Conservation (phyloP, 2,888 invertebrate genomes). For the Hedya salicella region DNA sequence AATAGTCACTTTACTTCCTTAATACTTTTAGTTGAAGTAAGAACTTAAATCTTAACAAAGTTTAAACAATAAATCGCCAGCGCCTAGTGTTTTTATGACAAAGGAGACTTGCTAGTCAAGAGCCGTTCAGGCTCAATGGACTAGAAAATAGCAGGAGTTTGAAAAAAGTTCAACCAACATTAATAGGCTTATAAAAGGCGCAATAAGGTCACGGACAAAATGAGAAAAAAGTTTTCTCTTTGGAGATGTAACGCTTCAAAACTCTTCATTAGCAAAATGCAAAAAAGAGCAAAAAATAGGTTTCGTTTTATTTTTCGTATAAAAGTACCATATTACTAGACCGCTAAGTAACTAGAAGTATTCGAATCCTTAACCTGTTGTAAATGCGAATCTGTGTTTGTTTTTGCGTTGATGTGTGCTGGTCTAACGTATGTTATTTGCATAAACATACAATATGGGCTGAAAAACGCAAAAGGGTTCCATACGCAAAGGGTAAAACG, state of each 20-base stretch:
- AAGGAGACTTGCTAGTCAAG: slow-evolving; percentile 23
- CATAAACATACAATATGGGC: no score
- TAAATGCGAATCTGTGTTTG: no score
- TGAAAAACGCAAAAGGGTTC: no score
- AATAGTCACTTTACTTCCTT: not conserved
- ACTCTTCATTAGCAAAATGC: not conserved
- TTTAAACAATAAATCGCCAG: slow-evolving; percentile 20
- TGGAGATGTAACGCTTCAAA: not conserved
- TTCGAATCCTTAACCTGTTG: no score
- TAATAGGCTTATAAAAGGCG: slow-evolving; percentile 27
- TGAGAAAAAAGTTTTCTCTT: not conserved
- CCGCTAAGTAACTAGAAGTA: no score
- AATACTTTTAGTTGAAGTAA: slow-evolving; percentile 12
- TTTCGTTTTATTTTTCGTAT: no score
- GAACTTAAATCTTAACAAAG: slow-evolving; percentile 2
- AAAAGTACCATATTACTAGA: no score
- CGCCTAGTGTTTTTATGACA: slow-evolving; percentile 24
- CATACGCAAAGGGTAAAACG: no score
- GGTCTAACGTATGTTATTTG: no score
- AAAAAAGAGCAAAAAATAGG: no score
- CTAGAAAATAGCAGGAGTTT: slow-evolving; percentile 34
- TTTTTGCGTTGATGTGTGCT: no score
- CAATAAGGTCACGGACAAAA: not conserved
- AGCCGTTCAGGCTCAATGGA: slow-evolving; percentile 40
- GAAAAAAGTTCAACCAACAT: slow-evolving; percentile 28